Base-by-base conservation (phyloP, 1,140 invertebrate genomes). In the Prorops nasuta region DNA sequence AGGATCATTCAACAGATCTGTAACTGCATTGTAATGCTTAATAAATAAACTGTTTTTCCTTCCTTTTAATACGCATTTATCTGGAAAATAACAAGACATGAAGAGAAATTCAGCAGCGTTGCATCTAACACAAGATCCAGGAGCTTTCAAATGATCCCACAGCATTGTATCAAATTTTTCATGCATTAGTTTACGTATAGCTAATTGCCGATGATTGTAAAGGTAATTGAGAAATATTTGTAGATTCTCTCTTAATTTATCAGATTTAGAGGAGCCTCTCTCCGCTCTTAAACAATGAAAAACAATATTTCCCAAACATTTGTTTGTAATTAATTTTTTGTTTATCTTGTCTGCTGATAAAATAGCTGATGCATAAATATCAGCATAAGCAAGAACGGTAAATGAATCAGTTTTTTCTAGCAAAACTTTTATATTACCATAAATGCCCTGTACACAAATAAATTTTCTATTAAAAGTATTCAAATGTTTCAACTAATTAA, bases 61-160 rank as follows among this genome's bases (percentile, higher is more conserved):
- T 38, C 31, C n/a, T 35, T 21, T 3, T 12, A 8, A 3, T 15
- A 22, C 2, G 19, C 1, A 15, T 28, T 28, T 31, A 3, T 47
- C 34, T 6, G 46, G n/a, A 0, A 60, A 39, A 14, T 51, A 45
- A 41, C 46, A 61, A 4, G 44, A 49, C 1, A 53, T 0, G n/a
- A 67, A 65, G 16, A 67, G 43, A 45, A 64, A 42, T 24, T 67
- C 60, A 31, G 54, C 54, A 2, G 63, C 53, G 35, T 67, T 67
- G 16, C 64, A 67, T 37, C 51, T 49, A 17, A 56, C 20, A n/a
- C 22, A 54, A 18, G 41, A 55, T 1, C 60, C 51, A 18, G 50
- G 42, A 36, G 56, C 63, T 62, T 67, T 44, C 14, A 67, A 58
- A 52, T 63, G 49, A 10, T 42, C 7, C 63, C 60, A 61, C 6